phyloP scores from a whole-genome alignment of 2,797 vertebrate genomes.

The Pogonophryne albipinna region DNA sequence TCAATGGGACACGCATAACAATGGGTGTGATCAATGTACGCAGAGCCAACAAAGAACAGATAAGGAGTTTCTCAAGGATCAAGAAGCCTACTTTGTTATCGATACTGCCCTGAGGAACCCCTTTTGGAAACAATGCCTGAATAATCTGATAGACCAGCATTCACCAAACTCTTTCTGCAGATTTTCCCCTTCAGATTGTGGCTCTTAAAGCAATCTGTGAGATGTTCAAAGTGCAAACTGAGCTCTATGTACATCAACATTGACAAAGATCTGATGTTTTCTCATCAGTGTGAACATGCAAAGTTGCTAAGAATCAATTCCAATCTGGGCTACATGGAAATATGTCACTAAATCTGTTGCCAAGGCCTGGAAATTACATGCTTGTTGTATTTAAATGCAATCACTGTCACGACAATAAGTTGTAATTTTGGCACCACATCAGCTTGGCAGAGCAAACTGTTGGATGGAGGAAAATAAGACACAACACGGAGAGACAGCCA shows the following conservation, averaged over 20 bases:
- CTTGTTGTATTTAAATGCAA: conserved; percentile 31
- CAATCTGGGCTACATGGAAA: not conserved
- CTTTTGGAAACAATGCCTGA: conserved; percentile 36
- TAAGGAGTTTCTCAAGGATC: conserved; percentile 72
- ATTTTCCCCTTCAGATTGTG: conserved; percentile 23
- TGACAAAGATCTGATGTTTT: not conserved
- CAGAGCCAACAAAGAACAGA: conserved; percentile 67
- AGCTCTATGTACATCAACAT: not conserved
- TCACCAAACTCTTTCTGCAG: conserved; percentile 18
- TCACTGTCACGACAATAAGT: conserved; percentile 17
- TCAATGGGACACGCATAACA: conserved; percentile 76
- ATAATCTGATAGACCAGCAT: conserved; percentile 52
- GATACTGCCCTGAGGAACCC: conserved; percentile 29
- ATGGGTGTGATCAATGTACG: conserved; percentile 65
- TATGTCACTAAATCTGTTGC: not conserved
- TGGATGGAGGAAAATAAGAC: conserved; percentile 11
- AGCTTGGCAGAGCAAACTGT: conserved; percentile 9
- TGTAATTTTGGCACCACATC: conserved; percentile 11
- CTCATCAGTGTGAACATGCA: not conserved
- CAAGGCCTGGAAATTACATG: not conserved
- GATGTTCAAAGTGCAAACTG: not conserved
- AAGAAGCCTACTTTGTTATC: conserved; percentile 53
- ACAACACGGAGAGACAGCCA: conserved; percentile 1
- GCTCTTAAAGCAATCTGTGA: conserved; percentile 2
- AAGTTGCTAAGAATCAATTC: not conserved